phyloP scores from a whole-genome alignment of 2,888 invertebrate genomes.

The Strigamia maritima region DNA sequence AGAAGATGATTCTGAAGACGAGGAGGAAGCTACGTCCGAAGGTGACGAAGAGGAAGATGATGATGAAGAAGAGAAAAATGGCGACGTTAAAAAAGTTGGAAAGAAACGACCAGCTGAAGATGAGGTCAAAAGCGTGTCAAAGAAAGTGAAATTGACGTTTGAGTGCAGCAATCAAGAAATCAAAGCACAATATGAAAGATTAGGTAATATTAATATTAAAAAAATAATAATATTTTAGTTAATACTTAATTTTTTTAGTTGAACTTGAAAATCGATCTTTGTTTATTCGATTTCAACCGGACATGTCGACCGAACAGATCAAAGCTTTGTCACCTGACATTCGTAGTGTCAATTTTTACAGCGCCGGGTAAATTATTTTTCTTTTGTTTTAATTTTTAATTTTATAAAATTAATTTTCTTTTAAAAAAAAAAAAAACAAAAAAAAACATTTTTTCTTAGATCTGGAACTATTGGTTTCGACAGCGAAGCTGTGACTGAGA shows the following conservation, averaged over 20 bases:
- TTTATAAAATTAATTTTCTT: too few species aligned
- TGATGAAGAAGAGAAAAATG: background rate
- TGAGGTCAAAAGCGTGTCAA: background rate
- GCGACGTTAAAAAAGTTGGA: background rate
- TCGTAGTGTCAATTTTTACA: too few species aligned
- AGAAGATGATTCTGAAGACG: background rate
- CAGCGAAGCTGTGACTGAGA: background rate
- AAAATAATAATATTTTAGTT: background rate
- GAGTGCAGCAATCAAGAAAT: background rate
- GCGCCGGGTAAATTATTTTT: too few species aligned
- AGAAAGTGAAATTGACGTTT: background rate
- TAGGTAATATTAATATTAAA: background rate
- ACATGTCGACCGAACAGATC: too few species aligned
- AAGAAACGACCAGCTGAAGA: background rate
- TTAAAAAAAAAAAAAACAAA: too few species aligned
- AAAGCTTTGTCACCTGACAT: too few species aligned
- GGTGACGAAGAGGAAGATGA: background rate
- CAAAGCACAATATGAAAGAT: background rate
- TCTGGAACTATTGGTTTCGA: background rate
- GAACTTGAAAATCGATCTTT: background rate
- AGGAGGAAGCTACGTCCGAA: background rate
- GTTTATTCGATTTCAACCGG: too few species aligned
- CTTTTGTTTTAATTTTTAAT: too few species aligned
- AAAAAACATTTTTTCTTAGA: too few species aligned
- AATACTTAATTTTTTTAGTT: background rate